These are phyloP conservation scores for Aplochiton taeniatus DNA, from an alignment of 2,797 vertebrate species.

Conservation along the genomic window DNA sequence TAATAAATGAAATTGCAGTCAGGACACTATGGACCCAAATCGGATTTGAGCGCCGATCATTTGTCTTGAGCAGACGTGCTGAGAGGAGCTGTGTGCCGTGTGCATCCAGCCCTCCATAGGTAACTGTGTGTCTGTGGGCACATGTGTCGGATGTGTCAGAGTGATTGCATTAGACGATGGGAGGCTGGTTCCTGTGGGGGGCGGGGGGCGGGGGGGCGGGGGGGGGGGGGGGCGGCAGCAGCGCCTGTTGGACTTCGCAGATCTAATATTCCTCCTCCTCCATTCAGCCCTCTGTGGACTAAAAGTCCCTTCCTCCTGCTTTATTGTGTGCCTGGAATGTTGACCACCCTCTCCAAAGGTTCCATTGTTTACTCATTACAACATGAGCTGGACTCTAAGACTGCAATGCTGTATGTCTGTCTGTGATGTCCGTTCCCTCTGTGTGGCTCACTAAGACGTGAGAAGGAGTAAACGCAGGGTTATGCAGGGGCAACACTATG, in stretches of 20 bases:
- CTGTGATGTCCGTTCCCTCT: no score
- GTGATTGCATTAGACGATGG: slow-evolving; percentile 75
- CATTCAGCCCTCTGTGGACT: slow-evolving; percentile 68
- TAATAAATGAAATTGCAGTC: slow-evolving; percentile 67
- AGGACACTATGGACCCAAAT: slow-evolving; percentile 64
- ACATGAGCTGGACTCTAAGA: no score
- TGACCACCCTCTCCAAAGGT: no score
- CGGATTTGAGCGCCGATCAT: slow-evolving; percentile 68
- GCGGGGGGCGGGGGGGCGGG: slow-evolving; percentile 33
- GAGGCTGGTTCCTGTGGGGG: slow-evolving; percentile 67
- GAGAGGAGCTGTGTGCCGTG: slow-evolving; percentile 49
- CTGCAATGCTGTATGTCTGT: no score
- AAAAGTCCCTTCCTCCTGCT: slow-evolving; percentile 62
- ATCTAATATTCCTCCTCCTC: slow-evolving; percentile 74
- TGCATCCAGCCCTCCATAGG: slow-evolving; percentile 9
- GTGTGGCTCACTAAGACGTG: not conserved
- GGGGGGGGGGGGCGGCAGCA: slow-evolving; percentile 8
- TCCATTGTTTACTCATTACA: no score
- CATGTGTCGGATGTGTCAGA: slow-evolving; percentile 58
- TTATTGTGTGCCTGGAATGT: slow-evolving; percentile 56
- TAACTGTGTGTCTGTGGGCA: slow-evolving; percentile 8
- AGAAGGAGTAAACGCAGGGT: slow-evolving; percentile 23
- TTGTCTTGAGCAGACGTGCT: slow-evolving; percentile 51
- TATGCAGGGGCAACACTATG: not conserved
- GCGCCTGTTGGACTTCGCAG: slow-evolving; percentile 64